These are phyloP conservation scores for Lampropteryx suffumata DNA, from an alignment of 2,888 invertebrate genomes.

Conservation along the genomic window DNA sequence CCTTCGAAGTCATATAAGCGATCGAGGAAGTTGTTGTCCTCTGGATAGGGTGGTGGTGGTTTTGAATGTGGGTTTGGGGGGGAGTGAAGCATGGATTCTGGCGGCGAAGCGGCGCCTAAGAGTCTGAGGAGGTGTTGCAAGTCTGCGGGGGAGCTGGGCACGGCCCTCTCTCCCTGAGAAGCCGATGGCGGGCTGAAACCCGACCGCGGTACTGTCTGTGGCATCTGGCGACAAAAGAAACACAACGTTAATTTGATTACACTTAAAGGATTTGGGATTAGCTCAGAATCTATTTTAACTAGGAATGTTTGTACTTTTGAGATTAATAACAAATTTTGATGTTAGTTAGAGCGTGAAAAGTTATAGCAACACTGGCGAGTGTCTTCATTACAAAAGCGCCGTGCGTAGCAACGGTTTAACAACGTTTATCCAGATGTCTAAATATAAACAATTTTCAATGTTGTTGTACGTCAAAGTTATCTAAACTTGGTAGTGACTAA, in stretches of 20 bases:
- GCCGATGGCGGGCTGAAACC: conserved; percentile 90
- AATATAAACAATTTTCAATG: conserved; percentile 43
- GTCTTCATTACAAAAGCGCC: conserved; percentile 39
- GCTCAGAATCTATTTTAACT: too few species aligned
- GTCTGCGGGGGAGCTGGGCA: conserved; percentile 80
- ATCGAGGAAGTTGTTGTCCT: conserved; percentile 72
- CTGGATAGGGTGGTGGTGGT: conserved; percentile 72
- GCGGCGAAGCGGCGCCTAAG: conserved; percentile 76
- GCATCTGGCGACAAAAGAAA: conserved; percentile 85
- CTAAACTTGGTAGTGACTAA: conserved; percentile 52
- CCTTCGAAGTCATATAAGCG: conserved; percentile 77
- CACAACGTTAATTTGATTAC: conserved; percentile 15
- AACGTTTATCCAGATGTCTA: conserved; percentile 58
- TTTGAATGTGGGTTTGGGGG: conserved; percentile 71
- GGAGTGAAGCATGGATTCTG: conserved; percentile 76
- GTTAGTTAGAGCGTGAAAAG: conserved; percentile 20
- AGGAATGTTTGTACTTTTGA: too few species aligned
- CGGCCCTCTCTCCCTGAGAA: conserved; percentile 86
- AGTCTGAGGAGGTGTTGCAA: conserved; percentile 73
- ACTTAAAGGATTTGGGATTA: too few species aligned
- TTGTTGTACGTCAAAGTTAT: conserved; percentile 55
- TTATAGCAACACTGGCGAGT: conserved; percentile 44
- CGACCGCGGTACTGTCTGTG: conserved; percentile 91
- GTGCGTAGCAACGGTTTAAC: conserved; percentile 31
- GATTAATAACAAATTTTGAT: too few species aligned